Evolutionary conservation across 2,797 vertebrate species (phyloP).

Genomic region (Typhlichthys eigenmanni): DNA sequence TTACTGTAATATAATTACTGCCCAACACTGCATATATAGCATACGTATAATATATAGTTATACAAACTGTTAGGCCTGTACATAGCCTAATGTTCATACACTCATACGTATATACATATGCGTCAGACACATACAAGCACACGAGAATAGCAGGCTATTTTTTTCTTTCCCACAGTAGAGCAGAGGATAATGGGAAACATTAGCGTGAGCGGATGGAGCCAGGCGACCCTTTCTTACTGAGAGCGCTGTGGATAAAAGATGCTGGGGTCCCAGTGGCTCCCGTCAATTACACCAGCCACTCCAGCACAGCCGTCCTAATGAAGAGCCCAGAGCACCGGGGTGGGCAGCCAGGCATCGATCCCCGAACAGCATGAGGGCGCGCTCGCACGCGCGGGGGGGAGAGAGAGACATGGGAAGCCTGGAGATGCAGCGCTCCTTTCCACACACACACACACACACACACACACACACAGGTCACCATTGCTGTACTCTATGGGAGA

Average conservation of each 20-base stretch:
- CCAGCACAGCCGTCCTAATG: slow-evolving; percentile 64
- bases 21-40: background rate
- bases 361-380: slow-evolving; percentile 44
- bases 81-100: background rate
- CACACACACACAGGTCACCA: slow-evolving; percentile 13
- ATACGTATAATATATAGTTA: background rate
- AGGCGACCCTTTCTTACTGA: slow-evolving; percentile 54
- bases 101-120: slow-evolving; percentile 22
- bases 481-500: background rate
- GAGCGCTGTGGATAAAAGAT: slow-evolving; percentile 53
- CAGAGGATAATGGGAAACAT: slow-evolving; percentile 78
- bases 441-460: background rate
- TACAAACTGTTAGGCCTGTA: too few relatives aligned
- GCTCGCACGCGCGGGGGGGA: slow-evolving; percentile 28
- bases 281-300: slow-evolving; percentile 72
- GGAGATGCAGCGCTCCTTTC: slow-evolving; percentile 39
- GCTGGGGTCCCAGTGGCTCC: slow-evolving; percentile 76
- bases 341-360: slow-evolving; percentile 61
- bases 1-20: too few relatives aligned
- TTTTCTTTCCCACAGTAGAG: slow-evolving; percentile 59
- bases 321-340: slow-evolving; percentile 62
- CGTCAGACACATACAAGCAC: slow-evolving; percentile 24
- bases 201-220: slow-evolving; percentile 75
- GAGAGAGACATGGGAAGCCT: slow-evolving; percentile 42
- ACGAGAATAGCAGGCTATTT: slow-evolving; percentile 59